Base-by-base conservation (phyloP, 2,113 vertebrate species). In the Ginglymostoma cirratum region DNA sequence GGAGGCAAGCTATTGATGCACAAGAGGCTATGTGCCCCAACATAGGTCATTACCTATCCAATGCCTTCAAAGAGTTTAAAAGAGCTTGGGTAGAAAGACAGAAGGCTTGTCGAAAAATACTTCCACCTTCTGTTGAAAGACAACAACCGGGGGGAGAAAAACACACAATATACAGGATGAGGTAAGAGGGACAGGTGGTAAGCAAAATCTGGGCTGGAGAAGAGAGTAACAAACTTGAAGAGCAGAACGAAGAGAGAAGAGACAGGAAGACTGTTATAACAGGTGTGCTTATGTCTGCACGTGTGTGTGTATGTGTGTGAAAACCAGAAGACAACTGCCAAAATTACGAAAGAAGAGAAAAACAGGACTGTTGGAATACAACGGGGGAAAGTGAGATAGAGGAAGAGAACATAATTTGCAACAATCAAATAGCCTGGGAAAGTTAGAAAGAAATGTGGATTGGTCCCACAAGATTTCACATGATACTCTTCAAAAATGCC, bases 351-450 rank as follows among this genome's bases (percentile, higher is more conserved):
- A 83, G 80, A 42, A 83, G 38, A 42, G 42, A 83, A 19, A 83
- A 83, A 19, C 80, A 83, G 80, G 80, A 19, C 80, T 83, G 80
- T 83, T 38, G 38, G 78, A 83, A 42, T 42, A 21, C 19, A 83
- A 83, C 15, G n/a, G 34, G 17, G 34, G 4, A 89, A 89, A 89
- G 48, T 0, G 23, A 89, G 86, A 89, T 30, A 89, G 27, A n/a
- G 30, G 55, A 65, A 92, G 87, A 92, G 55, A 92, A n/a, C 55
- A n/a, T 38, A n/a, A 93, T 66, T 66, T 21, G 52, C 61, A 34
- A 93, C 89, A n/a, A 92, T 67, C 61, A 93, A 93, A 93, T 67
- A n/a, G 66, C 61, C 61, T 66, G 89, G 34, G 89, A 93, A 66
- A 66, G 30, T 34, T 65, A 92, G 55, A 34, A 92, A 65, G 3